A percentile compares a stretch with the other conserved stretches of the same genome.
Evolutionary conservation across 2,888 invertebrate species (phyloP).

Genomic region (Lacanobia oleracea): DNA sequence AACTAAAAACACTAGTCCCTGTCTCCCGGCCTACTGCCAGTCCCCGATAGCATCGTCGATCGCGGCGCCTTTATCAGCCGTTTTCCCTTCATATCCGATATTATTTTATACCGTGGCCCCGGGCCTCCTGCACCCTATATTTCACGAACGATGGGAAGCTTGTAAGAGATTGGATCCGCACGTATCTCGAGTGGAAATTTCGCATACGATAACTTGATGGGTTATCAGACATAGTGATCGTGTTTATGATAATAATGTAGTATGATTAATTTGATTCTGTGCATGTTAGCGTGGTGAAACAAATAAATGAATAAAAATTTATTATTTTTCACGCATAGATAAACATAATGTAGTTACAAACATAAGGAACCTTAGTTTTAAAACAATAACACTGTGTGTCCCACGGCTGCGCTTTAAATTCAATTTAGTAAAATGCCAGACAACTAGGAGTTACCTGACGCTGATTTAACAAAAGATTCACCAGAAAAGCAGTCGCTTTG

Average conservation of each 20-base stretch:
- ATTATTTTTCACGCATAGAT: too few relatives aligned
- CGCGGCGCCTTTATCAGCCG: constrained; percentile 74
- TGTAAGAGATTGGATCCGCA: constrained; percentile 67
- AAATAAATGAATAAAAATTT: too few relatives aligned
- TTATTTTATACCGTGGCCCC: constrained; percentile 72
- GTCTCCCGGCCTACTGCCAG: constrained; percentile 51
- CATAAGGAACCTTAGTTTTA: too few relatives aligned
- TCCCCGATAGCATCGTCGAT: constrained; percentile 69
- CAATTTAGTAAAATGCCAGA: too few relatives aligned
- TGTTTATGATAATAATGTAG: constrained; percentile 39
- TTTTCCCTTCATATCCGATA: constrained; percentile 76
- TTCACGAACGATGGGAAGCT: constrained; percentile 78
- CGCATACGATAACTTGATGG: constrained; percentile 74
- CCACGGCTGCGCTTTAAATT: too few relatives aligned
- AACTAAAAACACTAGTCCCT: not conserved
- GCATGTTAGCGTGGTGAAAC: not conserved
- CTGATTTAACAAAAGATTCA: too few relatives aligned
- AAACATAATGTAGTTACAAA: too few relatives aligned
- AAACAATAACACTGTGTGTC: too few relatives aligned
- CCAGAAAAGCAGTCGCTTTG: not conserved
- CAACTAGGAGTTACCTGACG: too few relatives aligned
- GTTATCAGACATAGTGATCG: constrained; percentile 58
- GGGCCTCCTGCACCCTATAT: constrained; percentile 76
- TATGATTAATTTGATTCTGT: not conserved
- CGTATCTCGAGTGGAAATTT: constrained; percentile 78